Conservation (phyloP, 1,140 invertebrate genomes). For the Sarcophaga peregrina region DNA sequence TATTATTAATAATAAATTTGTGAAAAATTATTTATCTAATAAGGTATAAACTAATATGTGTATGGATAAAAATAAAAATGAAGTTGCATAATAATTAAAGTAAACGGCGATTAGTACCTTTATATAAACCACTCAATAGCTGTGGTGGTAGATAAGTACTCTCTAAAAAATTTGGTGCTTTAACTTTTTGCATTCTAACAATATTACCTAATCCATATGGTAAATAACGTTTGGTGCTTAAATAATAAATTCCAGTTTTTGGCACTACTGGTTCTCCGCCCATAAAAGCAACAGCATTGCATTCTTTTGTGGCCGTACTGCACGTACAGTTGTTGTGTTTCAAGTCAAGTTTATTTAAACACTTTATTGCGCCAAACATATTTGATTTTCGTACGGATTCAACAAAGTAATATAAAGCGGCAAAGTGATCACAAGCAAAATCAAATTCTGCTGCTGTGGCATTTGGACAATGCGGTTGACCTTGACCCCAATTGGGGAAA, state of each 20-base stretch:
- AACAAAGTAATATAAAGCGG: constrained; percentile 60
- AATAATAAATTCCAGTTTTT: constrained; percentile 57
- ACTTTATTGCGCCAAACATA: constrained; percentile 54
- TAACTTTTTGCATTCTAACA: constrained; percentile 52
- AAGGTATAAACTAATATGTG: no score
- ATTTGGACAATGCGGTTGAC: constrained; percentile 76
- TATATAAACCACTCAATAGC: constrained; percentile 1
- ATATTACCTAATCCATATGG: constrained; percentile 42
- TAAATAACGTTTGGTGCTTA: constrained; percentile 51
- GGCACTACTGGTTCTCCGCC: constrained; percentile 60
- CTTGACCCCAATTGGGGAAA: constrained; percentile 75
- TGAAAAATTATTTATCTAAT: no score
- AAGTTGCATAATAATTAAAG: background rate
- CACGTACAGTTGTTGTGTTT: constrained; percentile 37
- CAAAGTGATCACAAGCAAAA: constrained; percentile 60
- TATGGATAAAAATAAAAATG: no score
- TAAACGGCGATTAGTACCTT: background rate
- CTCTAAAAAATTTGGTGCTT: constrained; percentile 48
- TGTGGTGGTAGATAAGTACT: constrained; percentile 37
- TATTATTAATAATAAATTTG: no score
- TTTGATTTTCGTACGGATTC: constrained; percentile 56
- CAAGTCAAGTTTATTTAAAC: constrained; percentile 50
- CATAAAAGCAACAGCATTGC: constrained; percentile 54
- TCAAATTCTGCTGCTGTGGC: constrained; percentile 61
- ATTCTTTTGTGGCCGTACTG: constrained; percentile 39